phyloP scores from a whole-genome alignment of 2,797 vertebrate genomes.

The Diglossa cyanea region DNA sequence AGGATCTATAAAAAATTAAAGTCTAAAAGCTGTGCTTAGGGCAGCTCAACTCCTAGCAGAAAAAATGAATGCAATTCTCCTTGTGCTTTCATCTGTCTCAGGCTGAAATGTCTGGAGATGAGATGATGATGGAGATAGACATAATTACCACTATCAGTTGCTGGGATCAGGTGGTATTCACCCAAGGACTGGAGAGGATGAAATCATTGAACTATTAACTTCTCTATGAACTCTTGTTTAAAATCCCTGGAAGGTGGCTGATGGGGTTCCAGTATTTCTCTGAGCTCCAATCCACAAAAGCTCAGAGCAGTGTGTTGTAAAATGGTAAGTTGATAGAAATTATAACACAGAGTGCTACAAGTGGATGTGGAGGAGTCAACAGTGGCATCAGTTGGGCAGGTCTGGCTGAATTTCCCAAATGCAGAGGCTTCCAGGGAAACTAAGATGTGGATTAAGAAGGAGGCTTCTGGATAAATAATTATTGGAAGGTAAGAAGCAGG shows the following conservation, averaged over 20 bases:
- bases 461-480: background rate
- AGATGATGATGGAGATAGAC: background rate
- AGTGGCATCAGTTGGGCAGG: background rate
- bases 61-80: background rate
- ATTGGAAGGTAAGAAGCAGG: background rate
- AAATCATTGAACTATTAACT: background rate
- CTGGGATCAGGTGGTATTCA: background rate
- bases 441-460: background rate
- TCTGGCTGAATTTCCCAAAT: background rate
- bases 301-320: background rate
- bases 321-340: background rate
- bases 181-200: background rate
- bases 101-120: background rate
- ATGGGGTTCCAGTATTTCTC: background rate
- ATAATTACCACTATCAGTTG: background rate
- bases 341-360: accelerated
- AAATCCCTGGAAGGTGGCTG: background rate
- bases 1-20: background rate
- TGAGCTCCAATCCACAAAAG: background rate
- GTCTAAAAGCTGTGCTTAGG: background rate
- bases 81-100: background rate
- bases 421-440: background rate
- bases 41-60: background rate
- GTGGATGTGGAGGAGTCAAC: background rate
- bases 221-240: background rate